Evolutionary conservation across 2,113 vertebrate genomes (phyloP), one percentile per base, ranked within the genome.

Genomic region (Xyliphius kryptos): DNA sequence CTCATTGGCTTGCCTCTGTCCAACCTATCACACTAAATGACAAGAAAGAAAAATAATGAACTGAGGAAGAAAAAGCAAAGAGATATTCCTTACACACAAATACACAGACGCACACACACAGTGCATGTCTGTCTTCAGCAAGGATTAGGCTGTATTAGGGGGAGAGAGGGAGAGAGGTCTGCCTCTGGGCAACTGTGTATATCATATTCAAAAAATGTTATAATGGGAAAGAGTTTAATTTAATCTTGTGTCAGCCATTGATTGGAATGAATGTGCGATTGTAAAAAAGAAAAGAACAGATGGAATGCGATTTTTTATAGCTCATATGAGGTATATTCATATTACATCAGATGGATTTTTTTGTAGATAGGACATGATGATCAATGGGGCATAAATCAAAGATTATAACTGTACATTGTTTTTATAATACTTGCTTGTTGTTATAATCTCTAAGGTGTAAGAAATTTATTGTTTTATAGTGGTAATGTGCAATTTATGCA

Each of bases 31-130:
- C 94, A 96, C 95, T 93, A 95, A 97, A 93, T 97, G 95, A 98
- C 95, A 98, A 97, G 93, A 98, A 97, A 97, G 95, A 97, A 97
- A 98, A 97, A 98, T 98, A 97, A 98, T 98, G 95, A 98, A 97
- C 92, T 98, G 92, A 94, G 94, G 93, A 89, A 91, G 86, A 82
- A 87, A 87, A 89, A 86, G 85, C 85, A 86, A 85, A 87, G 84
- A 84, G 85, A 89, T 86, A 86, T 87, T 88, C 88, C 83, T 86
- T 85, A 86, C 83, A 88, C 85, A 86, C 26, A 32, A 84, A 86
- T 81, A 82, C 62, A 14, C 40, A 10, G 5, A 14, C 10, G 10
- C 54, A 82, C 83, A 82, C 82, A 79, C 85, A 84, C 83, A 83
- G 38, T 61, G 71, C 54, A 77, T 75, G 84, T 85, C 86, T 86